phyloP scores from a whole-genome alignment of 2,888 invertebrate species.

The Panopea generosa region DNA sequence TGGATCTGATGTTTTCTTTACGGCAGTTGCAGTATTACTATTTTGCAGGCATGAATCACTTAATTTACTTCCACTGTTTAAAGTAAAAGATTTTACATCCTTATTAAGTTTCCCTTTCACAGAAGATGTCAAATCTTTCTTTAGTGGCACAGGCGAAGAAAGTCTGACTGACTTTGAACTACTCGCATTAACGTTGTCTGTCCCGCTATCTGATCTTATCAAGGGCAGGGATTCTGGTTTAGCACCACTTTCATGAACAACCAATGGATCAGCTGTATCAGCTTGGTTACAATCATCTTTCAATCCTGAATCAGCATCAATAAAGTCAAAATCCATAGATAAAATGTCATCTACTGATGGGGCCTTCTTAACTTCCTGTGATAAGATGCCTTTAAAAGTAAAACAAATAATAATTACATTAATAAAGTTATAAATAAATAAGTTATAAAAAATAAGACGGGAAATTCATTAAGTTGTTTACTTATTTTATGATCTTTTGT shows the following conservation, averaged over 20 bases:
- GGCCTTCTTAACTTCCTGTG: conserved; percentile 21
- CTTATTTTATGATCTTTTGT: too few relatives aligned
- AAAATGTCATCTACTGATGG: conserved; percentile 57
- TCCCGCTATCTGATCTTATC: too few relatives aligned
- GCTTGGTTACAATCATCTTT: neutral
- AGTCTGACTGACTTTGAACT: conserved; percentile 7
- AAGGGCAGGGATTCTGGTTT: too few relatives aligned
- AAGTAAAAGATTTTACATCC: neutral
- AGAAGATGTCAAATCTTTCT: conserved; percentile 19
- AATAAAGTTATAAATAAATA: too few relatives aligned
- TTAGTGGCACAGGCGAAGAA: conserved; percentile 27
- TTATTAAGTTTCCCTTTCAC: conserved; percentile 15
- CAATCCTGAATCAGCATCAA: conserved; percentile 9
- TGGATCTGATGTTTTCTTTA: conserved; percentile 27
- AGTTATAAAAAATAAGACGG: too few relatives aligned
- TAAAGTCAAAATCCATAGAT: conserved; percentile 36
- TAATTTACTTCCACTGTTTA: conserved; percentile 23
- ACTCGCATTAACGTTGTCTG: too few relatives aligned
- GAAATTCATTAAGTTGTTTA: too few relatives aligned
- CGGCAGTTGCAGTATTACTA: neutral
- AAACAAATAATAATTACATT: too few relatives aligned
- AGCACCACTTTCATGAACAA: neutral
- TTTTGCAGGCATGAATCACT: conserved; percentile 11
- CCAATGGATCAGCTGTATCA: too few relatives aligned
- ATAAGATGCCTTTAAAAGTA: too few relatives aligned